These are phyloP conservation scores for Gadus macrocephalus DNA, from an alignment of 2,113 vertebrate species.

Conservation along the genomic window DNA sequence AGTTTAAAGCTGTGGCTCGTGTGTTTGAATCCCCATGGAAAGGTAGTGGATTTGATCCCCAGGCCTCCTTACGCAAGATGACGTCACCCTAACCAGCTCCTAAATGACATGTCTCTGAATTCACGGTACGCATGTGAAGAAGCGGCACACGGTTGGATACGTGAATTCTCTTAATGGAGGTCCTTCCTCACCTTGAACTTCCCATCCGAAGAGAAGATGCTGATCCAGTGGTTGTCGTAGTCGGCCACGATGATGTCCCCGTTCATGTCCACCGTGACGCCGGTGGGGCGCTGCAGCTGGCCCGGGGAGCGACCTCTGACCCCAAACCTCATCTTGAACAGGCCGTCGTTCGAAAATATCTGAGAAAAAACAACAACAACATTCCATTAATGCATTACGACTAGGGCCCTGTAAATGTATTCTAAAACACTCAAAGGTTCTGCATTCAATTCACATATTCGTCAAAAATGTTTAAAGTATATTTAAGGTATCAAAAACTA, in stretches of 20 bases:
- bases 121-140: not conserved
- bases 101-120: too few relatives aligned
- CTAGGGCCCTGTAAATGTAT: too few relatives aligned
- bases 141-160: not conserved
- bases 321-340: constrained; percentile 92
- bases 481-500: too few relatives aligned
- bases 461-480: too few relatives aligned
- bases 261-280: constrained; percentile 88
- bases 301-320: constrained; percentile 92
- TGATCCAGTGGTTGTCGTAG: constrained; percentile 98
- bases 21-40: too few relatives aligned
- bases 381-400: not conserved
- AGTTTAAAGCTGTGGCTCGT: too few relatives aligned
- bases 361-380: constrained; percentile 28
- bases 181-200: constrained; percentile 89
- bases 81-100: too few relatives aligned
- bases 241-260: constrained; percentile 96
- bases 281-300: constrained; percentile 93
- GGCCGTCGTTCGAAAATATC: constrained; percentile 94
- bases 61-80: too few relatives aligned
- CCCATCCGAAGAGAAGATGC: constrained; percentile 92
- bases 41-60: too few relatives aligned
- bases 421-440: too few relatives aligned
- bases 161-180: not conserved
- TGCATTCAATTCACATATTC: too few relatives aligned